A percentile compares a stretch with the other conserved stretches of the same genome.
phyloP scores from a whole-genome alignment of 2,113 vertebrate genomes.

The Rattus rattus region DNA sequence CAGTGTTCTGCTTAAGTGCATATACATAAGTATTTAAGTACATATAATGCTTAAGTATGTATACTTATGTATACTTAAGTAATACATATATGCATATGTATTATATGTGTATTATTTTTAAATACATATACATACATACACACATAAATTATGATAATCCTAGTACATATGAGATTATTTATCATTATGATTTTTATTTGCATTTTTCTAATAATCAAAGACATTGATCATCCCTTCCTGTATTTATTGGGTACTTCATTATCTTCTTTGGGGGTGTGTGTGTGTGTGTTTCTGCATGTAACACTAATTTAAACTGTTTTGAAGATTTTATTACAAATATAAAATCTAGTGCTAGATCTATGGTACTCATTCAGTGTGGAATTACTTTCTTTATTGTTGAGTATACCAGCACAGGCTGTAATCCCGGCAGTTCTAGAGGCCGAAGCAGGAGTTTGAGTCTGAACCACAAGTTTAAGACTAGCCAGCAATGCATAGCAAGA shows the following conservation, averaged over 20 bases:
- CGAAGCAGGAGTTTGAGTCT: neutral
- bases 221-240: too few relatives aligned
- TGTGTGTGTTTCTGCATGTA: neutral
- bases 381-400: neutral
- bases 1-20: neutral
- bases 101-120: too few relatives aligned
- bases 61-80: too few relatives aligned
- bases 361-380: neutral
- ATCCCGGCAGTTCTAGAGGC: neutral
- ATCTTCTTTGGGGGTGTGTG: too few relatives aligned
- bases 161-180: too few relatives aligned
- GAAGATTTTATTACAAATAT: neutral
- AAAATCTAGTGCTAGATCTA: neutral
- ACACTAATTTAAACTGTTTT: neutral
- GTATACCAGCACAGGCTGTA: neutral
- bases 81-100: too few relatives aligned
- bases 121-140: too few relatives aligned
- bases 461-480: neutral
- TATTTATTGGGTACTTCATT: too few relatives aligned
- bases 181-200: too few relatives aligned
- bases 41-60: too few relatives aligned
- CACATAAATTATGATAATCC: too few relatives aligned
- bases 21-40: neutral
- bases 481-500: neutral
- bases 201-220: too few relatives aligned